Evolutionary conservation across 2,113 vertebrate species (phyloP), one percentile per base, ranked within the genome.

Genomic region (Ancistrus triradiatus): DNA sequence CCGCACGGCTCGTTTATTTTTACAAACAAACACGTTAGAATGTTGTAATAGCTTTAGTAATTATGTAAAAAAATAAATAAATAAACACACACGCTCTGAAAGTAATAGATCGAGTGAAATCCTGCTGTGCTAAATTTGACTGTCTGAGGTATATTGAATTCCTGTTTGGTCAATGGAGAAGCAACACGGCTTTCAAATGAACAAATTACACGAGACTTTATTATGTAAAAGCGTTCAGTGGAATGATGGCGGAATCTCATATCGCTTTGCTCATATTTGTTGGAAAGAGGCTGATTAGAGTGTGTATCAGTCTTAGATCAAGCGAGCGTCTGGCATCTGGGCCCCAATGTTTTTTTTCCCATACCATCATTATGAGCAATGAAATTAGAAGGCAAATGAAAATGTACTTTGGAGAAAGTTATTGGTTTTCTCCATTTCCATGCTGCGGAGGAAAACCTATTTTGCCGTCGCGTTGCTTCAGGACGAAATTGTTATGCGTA

Each of bases 351-450:
- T 78, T 65, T 59, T 80, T 78, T 65, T 59, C 65, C 31, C 46
- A 67, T 33, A 15, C 71, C 63, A 72, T 72, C 58, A 62, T 63
- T 38, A 65, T 58, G 49, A 42, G 51, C 78, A 83, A 84, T 82
- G 72, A 68, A 81, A 83, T 89, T 78, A 86, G 64, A 70, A 67
- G 70, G 78, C 77, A 81, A 84, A 86, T 78, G 80, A 83, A 78
- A 72, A 77, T 52, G 28, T 52, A 50, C 18, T 49, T 63, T 24
- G 28, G 51, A 53, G 63, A 81, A 60, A 52, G 27, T 62, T 79
- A 77, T 85, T 85, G 78, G 75, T 76, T 76, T 74, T 81, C 66
- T 81, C 68, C 74, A 67, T 61, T 68, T 76, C 76, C 47, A 22
- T 57, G 43, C 33, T 48, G 77, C 76, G 71, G 42, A 72, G 75